Percentiles rank a stretch among this genome's conserved stretches.
Evolutionary conservation across 2,888 invertebrate species (phyloP).

Genomic region (Noctua fimbriata): DNA sequence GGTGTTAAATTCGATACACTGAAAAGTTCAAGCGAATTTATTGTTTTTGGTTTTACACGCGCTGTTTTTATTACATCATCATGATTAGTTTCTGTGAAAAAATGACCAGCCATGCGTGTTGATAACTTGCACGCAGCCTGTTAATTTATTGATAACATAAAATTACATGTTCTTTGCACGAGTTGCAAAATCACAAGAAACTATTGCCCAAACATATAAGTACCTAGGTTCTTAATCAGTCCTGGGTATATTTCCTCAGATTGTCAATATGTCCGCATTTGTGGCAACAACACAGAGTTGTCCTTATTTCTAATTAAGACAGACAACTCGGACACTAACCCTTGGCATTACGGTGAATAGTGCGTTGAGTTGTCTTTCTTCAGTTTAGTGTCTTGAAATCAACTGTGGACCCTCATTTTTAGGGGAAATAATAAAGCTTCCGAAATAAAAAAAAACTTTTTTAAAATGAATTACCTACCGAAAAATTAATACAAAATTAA

Average conservation of each 20-base stretch:
- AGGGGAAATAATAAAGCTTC: no score
- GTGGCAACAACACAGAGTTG: neutral
- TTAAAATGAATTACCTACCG: no score
- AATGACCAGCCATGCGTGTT: slow-evolving; percentile 16
- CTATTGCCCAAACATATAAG: neutral
- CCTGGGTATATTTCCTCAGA: no score
- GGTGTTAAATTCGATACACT: slow-evolving; percentile 17
- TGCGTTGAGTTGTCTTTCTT: no score
- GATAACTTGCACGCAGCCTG: neutral
- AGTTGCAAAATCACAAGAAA: neutral
- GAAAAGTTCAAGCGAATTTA: neutral
- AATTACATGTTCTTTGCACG: neutral
- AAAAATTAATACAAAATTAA: no score
- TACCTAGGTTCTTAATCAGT: neutral
- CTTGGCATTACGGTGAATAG: neutral
- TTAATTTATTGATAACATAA: slow-evolving; percentile 1
- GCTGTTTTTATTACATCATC: neutral
- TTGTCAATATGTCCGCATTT: neutral
- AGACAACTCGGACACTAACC: neutral
- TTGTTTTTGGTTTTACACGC: slow-evolving; percentile 1
- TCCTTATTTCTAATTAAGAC: neutral
- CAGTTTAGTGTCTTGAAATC: neutral
- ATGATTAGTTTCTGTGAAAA: slow-evolving; percentile 13
- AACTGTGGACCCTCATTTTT: neutral
- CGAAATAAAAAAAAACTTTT: no score